Base-by-base conservation (phyloP, 2,113 vertebrate species). In the Cacatua alba region DNA sequence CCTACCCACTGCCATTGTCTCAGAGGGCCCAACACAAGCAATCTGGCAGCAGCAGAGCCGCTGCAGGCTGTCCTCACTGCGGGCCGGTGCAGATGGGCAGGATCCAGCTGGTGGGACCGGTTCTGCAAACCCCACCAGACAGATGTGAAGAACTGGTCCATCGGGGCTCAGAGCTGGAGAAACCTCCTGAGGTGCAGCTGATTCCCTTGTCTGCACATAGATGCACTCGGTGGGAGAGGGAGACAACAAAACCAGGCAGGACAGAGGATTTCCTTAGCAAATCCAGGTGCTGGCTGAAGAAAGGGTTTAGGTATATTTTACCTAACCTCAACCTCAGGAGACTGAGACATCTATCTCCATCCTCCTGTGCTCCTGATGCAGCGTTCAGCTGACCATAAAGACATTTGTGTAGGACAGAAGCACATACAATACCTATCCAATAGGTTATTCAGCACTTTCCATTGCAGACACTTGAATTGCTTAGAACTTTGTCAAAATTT, bases 121-220 rank as follows among this genome's bases (percentile, higher is more conserved):
- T 62, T 52, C 59, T 62, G 35, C 53, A 70, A 7, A 20, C 26
- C n/a, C 71, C 64, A 7, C 41, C 3, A 7, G 4, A n/a, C 13
- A 49, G 12, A 15, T 17, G 49, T 5, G 20, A 49, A 41, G 52
- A 80, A 51, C 53, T n/a, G 37, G 53, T 5, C 39, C 59, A n/a
- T 41, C 17, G 48, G 53, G 59, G 57, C 26, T 74, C n/a, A 39
- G 49, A n/a, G 11, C 39, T 33, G 82, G 48, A 51, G 52, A 46
- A 8, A 4, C 19, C 10, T 24, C 28, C n/a, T 26, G 23, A 67
- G 44, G 33, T 8, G 20, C 23, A 19, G 43, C 71, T 31, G 13
- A 11, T 33, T 14, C 29, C 29, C 35, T 24, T 25, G 3, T 25
- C 23, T 64, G 13, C 1, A 13, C 13, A 1, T 0, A 4, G 55